These are phyloP conservation scores for Cryptotis parvus DNA, from an alignment of 2,113 vertebrate genomes.

Conservation along the genomic window DNA sequence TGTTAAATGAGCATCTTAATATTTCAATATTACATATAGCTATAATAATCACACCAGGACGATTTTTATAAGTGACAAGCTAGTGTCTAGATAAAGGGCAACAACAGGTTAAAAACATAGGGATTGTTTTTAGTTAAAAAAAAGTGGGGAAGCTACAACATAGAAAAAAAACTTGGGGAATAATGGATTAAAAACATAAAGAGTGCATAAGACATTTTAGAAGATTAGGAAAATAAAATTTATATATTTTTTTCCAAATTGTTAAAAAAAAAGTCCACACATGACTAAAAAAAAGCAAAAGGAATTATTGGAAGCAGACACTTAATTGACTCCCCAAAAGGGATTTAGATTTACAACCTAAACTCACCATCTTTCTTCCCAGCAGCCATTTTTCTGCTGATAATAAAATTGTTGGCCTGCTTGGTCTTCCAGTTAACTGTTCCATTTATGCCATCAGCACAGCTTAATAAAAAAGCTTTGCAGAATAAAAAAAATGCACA, in stretches of 20 bases:
- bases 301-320: slow-evolving; percentile 74
- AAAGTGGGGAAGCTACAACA: slow-evolving; percentile 59
- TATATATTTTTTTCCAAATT: slow-evolving; percentile 56
- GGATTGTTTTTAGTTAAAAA: slow-evolving; percentile 78
- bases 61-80: slow-evolving; percentile 76
- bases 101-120: slow-evolving; percentile 72
- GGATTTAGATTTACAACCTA: slow-evolving; percentile 82
- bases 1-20: slow-evolving; percentile 49
- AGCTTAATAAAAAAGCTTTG: slow-evolving; percentile 93
- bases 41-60: slow-evolving; percentile 76
- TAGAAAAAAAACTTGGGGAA: slow-evolving; percentile 69
- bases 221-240: slow-evolving; percentile 69
- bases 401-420: slow-evolving; percentile 90
- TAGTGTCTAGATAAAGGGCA: slow-evolving; percentile 66
- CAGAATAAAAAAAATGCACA: slow-evolving; percentile 90
- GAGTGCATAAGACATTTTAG: slow-evolving; percentile 57
- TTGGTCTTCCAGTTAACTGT: slow-evolving; percentile 92
- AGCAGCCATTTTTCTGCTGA: slow-evolving; percentile 93
- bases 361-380: slow-evolving; percentile 95
- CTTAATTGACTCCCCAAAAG: slow-evolving; percentile 72
- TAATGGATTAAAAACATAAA: slow-evolving; percentile 68
- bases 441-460: slow-evolving; percentile 90
- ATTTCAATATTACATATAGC: slow-evolving; percentile 69
- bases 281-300: slow-evolving; percentile 75
- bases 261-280: slow-evolving; percentile 67